Conservation (phyloP, 2,113 vertebrate species). For the Oxygymnocypris stewartii region DNA sequence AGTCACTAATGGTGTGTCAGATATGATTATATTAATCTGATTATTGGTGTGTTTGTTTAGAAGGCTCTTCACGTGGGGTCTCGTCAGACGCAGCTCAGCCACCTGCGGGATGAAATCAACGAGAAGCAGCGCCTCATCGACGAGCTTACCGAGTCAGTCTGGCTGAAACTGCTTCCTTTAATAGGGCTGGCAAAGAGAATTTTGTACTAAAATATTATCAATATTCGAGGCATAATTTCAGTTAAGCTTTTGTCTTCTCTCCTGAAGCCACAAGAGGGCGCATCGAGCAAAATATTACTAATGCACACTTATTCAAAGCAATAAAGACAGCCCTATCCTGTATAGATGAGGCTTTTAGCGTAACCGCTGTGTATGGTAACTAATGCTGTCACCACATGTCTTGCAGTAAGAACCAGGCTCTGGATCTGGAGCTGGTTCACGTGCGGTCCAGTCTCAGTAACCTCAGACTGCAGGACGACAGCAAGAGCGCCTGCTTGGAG, state of each 20-base stretch:
- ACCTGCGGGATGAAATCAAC: constrained; percentile 89
- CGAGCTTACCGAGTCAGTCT: constrained; percentile 85
- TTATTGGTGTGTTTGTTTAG: constrained; percentile 63
- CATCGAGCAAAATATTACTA: too few relatives aligned
- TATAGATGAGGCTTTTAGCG: neutral
- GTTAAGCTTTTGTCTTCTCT: too few relatives aligned
- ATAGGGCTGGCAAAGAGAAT: too few relatives aligned
- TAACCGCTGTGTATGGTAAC: neutral
- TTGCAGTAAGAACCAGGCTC: constrained; percentile 84
- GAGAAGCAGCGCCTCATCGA: constrained; percentile 91
- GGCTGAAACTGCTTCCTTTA: neutral
- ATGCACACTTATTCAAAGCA: too few relatives aligned
- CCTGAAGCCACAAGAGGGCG: too few relatives aligned
- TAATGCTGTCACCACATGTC: neutral
- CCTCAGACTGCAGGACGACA: constrained; percentile 84
- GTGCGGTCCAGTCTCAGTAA: constrained; percentile 83
- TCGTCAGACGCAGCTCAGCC: constrained; percentile 85
- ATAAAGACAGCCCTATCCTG: too few relatives aligned
- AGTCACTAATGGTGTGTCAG: neutral
- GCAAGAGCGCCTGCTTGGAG: constrained; percentile 84
- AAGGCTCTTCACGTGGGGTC: constrained; percentile 80
- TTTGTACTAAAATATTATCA: too few relatives aligned
- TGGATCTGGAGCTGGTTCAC: constrained; percentile 86
- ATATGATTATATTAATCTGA: too few relatives aligned
- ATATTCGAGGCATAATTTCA: too few relatives aligned